phyloP scores from a whole-genome alignment of 2,888 invertebrate genomes.

The Caenorhabditis angaria region DNA sequence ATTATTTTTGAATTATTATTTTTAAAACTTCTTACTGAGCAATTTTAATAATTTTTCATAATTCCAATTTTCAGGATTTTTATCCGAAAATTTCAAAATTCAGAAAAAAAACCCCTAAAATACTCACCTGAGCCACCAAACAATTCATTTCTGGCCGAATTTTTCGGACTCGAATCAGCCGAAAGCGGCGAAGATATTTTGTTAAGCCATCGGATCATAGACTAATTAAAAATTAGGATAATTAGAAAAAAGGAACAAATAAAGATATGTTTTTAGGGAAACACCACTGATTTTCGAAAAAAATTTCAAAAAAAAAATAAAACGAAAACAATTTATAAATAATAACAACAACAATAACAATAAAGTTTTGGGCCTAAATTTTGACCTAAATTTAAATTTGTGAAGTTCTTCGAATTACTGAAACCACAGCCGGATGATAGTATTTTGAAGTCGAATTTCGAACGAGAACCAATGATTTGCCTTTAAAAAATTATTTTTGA shows the following conservation, averaged over 20 bases:
- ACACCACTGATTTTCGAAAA: not conserved
- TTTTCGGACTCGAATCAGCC: constrained; percentile 2
- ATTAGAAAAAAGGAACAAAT: no score
- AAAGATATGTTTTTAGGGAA: no score
- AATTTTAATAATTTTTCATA: not conserved
- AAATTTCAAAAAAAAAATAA: not conserved
- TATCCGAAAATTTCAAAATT: no score
- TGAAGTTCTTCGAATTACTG: constrained; percentile 11
- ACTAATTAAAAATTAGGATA: no score
- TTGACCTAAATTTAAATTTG: constrained; percentile 25
- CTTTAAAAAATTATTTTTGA: constrained; percentile 16
- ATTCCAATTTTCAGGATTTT: not conserved
- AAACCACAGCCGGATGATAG: constrained; percentile 57
- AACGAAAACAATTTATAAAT: not conserved
- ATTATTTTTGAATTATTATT: no score
- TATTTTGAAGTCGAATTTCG: constrained; percentile 59
- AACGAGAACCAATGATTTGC: constrained; percentile 42
- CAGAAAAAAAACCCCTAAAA: no score
- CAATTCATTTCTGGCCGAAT: not conserved
- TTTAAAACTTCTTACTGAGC: not conserved
- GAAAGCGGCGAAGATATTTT: constrained; percentile 9
- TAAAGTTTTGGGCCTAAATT: no score
- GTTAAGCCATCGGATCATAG: constrained; percentile 17
- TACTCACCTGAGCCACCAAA: not conserved
- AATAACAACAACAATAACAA: constrained; percentile 16